Conservation (phyloP, 2,797 vertebrate genomes). For the Arrhamphus sclerolepis region DNA sequence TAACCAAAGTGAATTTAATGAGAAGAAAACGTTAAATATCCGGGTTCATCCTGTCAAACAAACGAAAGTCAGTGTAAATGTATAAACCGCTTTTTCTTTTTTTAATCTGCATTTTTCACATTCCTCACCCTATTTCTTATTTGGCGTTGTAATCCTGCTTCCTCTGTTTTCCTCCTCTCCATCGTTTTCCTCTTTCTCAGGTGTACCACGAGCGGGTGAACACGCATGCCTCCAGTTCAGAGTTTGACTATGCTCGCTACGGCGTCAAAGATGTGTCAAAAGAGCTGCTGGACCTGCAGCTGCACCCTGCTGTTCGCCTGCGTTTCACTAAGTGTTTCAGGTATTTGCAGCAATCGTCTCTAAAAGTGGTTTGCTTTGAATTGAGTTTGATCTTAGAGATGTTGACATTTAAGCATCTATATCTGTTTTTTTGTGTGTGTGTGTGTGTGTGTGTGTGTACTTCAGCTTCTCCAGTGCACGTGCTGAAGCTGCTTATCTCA, state of each 20-base stretch:
- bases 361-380: not conserved
- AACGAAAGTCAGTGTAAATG: too few relatives aligned
- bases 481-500: constrained; percentile 90
- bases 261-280: constrained; percentile 84
- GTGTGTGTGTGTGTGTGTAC: too few relatives aligned
- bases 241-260: constrained; percentile 85
- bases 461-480: constrained; percentile 83
- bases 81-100: too few relatives aligned
- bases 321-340: constrained; percentile 86
- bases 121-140: too few relatives aligned
- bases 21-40: too few relatives aligned
- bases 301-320: constrained; percentile 80
- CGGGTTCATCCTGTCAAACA: too few relatives aligned
- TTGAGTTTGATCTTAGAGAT: not conserved
- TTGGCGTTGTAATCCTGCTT: too few relatives aligned
- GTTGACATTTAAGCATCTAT: not conserved
- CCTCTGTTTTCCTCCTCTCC: not conserved
- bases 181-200: constrained; percentile 47
- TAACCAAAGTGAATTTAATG: too few relatives aligned
- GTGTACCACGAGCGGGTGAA: constrained; percentile 85
- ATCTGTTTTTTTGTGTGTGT: constrained; percentile 3
- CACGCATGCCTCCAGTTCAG: constrained; percentile 84
- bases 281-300: constrained; percentile 78
- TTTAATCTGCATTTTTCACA: too few relatives aligned
- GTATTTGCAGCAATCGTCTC: constrained; percentile 8